phyloP scores from a whole-genome alignment of 1,140 invertebrate genomes.

The Cydia strobilella region DNA sequence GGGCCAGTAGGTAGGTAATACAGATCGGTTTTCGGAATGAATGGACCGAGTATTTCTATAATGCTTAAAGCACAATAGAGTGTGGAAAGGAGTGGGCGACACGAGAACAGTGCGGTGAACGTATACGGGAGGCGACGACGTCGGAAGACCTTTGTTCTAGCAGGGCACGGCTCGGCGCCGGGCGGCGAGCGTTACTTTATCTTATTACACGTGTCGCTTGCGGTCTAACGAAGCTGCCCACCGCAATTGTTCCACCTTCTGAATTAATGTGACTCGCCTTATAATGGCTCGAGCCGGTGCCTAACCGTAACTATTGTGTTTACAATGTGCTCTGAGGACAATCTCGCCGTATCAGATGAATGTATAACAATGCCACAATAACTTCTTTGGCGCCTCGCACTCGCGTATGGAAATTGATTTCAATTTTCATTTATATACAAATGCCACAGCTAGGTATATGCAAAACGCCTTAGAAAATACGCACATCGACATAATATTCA shows the following conservation, averaged over 20 bases:
- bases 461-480: background rate
- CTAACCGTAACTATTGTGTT: constrained; percentile 36
- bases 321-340: constrained; percentile 28
- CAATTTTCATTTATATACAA: background rate
- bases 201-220: constrained; percentile 63
- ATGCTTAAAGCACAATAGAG: constrained; percentile 38
- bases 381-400: constrained; percentile 36
- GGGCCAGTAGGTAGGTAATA: background rate
- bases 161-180: constrained; percentile 40
- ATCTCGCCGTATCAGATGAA: constrained; percentile 42
- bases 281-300: constrained; percentile 44
- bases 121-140: constrained; percentile 48
- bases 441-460: background rate
- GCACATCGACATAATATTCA: background rate
- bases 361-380: constrained; percentile 37
- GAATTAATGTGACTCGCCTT: constrained; percentile 60
- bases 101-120: constrained; percentile 38
- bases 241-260: constrained; percentile 58
- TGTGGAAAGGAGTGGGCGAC: constrained; percentile 39
- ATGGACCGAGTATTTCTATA: constrained; percentile 23
- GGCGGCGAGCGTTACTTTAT: constrained; percentile 58
- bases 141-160: constrained; percentile 64
- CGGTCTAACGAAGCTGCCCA: constrained; percentile 57
- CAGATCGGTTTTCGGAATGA: constrained; percentile 8
- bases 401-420: background rate